Evolutionary conservation across 2,888 invertebrate species (phyloP).

Genomic region (Cephus spinipes): DNA sequence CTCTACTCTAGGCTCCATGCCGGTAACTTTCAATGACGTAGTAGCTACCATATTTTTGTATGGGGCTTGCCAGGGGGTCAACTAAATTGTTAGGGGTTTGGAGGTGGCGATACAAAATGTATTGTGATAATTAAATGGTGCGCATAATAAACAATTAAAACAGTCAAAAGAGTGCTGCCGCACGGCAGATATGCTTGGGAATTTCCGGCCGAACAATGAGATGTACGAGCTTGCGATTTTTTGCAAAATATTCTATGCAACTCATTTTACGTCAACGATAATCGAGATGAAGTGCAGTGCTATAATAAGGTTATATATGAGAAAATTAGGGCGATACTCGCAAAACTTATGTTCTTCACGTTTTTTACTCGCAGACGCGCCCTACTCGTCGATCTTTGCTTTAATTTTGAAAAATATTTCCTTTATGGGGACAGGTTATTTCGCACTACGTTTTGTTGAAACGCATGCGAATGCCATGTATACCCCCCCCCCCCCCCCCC

Average conservation of each 20-base stretch:
- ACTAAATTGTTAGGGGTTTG: conserved; percentile 53
- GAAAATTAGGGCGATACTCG: conserved; percentile 11
- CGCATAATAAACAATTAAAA: conserved; percentile 50
- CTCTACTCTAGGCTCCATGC: too few species aligned
- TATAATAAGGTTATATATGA: conserved; percentile 35
- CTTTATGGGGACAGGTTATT: not conserved
- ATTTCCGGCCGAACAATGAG: conserved; percentile 4
- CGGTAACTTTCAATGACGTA: conserved; percentile 38
- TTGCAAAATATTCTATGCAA: conserved; percentile 35
- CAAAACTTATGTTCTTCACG: not conserved
- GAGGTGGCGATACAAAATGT: conserved; percentile 54
- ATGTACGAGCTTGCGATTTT: conserved; percentile 10
- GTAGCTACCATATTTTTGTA: conserved; percentile 57
- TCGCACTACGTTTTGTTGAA: not conserved
- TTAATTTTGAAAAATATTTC: not conserved
- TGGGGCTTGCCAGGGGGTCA: conserved; percentile 57
- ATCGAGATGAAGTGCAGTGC: conserved; percentile 25
- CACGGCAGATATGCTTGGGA: conserved; percentile 32
- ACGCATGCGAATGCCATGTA: not conserved
- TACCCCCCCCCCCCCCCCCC: not conserved
- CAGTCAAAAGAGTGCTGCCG: conserved; percentile 1
- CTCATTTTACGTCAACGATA: conserved; percentile 35
- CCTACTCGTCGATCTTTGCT: not conserved
- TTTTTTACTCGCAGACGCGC: not conserved
- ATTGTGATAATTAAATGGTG: conserved; percentile 58